phyloP scores from a whole-genome alignment of 2,888 invertebrate species.

The Spisula subtruncata region DNA sequence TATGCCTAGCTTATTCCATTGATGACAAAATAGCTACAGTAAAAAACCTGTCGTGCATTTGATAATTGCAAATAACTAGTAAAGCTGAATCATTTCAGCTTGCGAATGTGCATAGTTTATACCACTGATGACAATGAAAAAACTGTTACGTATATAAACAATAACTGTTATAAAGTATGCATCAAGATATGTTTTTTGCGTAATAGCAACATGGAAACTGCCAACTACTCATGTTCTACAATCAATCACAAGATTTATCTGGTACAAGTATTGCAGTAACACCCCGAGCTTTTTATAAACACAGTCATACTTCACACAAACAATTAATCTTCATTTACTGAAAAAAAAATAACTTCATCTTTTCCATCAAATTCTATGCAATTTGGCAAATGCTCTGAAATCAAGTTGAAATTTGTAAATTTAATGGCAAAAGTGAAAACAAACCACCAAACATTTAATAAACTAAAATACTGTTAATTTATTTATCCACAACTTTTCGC shows the following conservation, averaged over 20 bases:
- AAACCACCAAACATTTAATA: no score
- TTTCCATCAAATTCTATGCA: not conserved
- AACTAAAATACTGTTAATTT: no score
- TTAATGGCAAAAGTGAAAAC: no score
- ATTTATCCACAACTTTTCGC: no score
- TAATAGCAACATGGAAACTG: not conserved
- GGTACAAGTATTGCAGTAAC: not conserved
- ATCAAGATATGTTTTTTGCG: not conserved
- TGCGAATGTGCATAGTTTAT: not conserved
- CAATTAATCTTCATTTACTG: slow-evolving; percentile 11
- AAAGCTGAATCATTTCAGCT: not conserved
- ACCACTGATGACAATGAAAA: not conserved
- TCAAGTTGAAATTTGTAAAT: no score
- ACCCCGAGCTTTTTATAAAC: not conserved
- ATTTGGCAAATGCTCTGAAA: not conserved
- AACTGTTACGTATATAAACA: not conserved
- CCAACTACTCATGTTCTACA: not conserved
- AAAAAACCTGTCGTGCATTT: no score
- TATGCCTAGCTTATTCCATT: no score
- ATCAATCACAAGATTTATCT: slow-evolving; percentile 20
- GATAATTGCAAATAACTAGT: not conserved
- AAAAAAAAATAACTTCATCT: not conserved
- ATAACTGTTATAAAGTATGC: slow-evolving; percentile 3
- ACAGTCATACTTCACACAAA: not conserved
- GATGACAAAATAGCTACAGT: no score